These are phyloP conservation scores for Pyrocephalus nanus DNA, from an alignment of 2,797 vertebrate genomes.

Conservation along the genomic window DNA sequence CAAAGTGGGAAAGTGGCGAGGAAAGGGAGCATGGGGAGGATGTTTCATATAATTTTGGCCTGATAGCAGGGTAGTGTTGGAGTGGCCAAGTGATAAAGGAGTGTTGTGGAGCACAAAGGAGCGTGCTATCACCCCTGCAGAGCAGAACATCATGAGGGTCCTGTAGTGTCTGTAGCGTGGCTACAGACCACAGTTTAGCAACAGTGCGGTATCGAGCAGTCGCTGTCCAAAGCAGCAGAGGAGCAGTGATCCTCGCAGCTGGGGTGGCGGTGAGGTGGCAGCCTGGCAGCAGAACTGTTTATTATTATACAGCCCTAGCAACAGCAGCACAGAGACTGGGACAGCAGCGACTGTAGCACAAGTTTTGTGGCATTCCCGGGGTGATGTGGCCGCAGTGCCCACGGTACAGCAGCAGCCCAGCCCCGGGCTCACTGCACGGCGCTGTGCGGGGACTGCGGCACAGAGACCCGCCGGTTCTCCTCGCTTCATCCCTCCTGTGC, in stretches of 20 bases:
- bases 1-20: not conserved
- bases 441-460: not conserved
- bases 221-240: accelerated
- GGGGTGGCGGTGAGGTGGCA: not conserved
- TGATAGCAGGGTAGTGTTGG: not conserved
- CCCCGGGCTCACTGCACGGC: not conserved
- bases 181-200: not conserved
- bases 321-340: not conserved
- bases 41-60: not conserved
- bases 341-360: not conserved
- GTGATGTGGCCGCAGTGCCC: not conserved
- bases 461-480: not conserved
- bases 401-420: not conserved
- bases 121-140: not conserved
- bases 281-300: not conserved
- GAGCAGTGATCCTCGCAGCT: not conserved
- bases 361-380: not conserved
- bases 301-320: not conserved
- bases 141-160: not conserved
- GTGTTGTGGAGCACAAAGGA: not conserved
- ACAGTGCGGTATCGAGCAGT: not conserved
- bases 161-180: accelerated
- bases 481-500: not conserved
- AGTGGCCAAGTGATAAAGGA: not conserved
- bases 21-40: not conserved